These are phyloP conservation scores for Montipora capitata DNA, from an alignment of 92 coral and sea anemone species.

Conservation along the genomic window DNA sequence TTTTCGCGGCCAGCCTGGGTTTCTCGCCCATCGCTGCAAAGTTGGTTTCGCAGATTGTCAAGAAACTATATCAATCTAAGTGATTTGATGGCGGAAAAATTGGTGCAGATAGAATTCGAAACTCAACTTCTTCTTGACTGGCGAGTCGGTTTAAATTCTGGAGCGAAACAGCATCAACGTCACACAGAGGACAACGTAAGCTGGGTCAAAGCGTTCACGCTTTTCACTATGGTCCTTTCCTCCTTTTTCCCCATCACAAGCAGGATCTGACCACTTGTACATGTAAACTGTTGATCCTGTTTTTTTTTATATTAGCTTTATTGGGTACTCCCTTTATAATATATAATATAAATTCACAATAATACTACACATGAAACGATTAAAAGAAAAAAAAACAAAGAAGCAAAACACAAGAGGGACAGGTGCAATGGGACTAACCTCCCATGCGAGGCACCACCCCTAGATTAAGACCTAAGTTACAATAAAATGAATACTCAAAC, in stretches of 20 bases:
- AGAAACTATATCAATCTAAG: slow-evolving; percentile 37
- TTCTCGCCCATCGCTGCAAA: background rate
- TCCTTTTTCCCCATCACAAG: background rate
- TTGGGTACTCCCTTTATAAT: no score
- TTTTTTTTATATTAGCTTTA: no score
- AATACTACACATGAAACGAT: no score
- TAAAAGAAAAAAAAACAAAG: no score
- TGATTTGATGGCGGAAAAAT: no score
- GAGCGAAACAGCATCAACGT: background rate
- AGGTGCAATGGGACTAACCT: no score
- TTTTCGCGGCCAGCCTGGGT: background rate
- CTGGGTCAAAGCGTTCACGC: slow-evolving; percentile 49
- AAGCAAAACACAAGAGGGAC: no score
- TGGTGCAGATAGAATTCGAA: background rate
- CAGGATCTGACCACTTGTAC: slow-evolving; percentile 19
- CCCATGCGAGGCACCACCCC: no score
- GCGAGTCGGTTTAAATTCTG: slow-evolving; percentile 21
- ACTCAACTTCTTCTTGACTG: slow-evolving; percentile 42
- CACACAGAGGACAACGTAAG: slow-evolving; percentile 3
- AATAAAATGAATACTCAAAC: no score
- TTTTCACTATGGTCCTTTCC: slow-evolving; percentile 7
- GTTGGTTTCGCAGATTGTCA: slow-evolving; percentile 25
- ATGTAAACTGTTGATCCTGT: slow-evolving; percentile 25
- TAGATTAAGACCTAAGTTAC: no score
- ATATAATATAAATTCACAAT: no score